These are phyloP conservation scores for Papilio polytes DNA, from an alignment of 1,140 invertebrate species.

Conservation along the genomic window DNA sequence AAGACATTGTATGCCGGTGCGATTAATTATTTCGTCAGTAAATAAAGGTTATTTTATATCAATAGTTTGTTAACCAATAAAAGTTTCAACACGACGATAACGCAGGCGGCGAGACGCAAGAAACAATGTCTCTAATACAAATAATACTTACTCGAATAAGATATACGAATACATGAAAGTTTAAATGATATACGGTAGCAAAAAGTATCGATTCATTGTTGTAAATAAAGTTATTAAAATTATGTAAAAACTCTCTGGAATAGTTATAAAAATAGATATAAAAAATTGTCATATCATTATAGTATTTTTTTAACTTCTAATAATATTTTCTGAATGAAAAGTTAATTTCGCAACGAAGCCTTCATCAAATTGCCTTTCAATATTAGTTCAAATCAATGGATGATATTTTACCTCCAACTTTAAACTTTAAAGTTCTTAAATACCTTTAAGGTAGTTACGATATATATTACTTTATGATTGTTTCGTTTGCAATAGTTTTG, in stretches of 20 bases:
- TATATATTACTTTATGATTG: conserved; percentile 26
- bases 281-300: not conserved
- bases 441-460: conserved; percentile 8
- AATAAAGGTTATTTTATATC: conserved; percentile 33
- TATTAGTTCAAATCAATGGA: conserved; percentile 53
- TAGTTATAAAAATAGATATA: not conserved
- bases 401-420: conserved; percentile 36
- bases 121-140: not conserved
- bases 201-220: not conserved
- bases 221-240: too few relatives aligned
- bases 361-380: conserved; percentile 64
- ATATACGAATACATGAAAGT: not conserved
- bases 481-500: not conserved
- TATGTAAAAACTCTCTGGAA: too few relatives aligned
- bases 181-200: not conserved
- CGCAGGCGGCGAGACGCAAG: not conserved
- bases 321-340: conserved; percentile 49
- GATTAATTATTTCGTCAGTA: conserved; percentile 32
- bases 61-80: conserved; percentile 32
- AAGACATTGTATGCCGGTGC: not conserved
- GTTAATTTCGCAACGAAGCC: conserved; percentile 62
- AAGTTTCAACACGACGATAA: conserved; percentile 28
- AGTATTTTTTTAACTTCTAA: not conserved
- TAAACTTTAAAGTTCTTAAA: conserved; percentile 37
- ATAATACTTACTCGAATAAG: conserved; percentile 3